Evolutionary conservation across 1,140 invertebrate genomes (phyloP).

Genomic region (Phortica variegata): DNA sequence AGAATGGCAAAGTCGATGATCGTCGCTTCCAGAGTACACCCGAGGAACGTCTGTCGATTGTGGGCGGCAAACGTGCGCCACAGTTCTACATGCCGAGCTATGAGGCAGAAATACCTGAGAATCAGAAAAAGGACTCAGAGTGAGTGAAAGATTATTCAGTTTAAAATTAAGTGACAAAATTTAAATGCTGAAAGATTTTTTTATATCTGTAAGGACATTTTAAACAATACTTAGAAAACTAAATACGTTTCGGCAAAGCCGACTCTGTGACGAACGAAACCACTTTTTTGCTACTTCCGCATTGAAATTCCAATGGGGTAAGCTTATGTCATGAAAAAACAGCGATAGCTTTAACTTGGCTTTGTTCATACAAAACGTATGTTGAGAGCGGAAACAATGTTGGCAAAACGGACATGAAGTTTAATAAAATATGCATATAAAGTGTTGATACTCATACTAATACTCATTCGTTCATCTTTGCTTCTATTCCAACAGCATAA

Average conservation of each 20-base stretch:
- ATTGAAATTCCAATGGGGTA: constrained; percentile 48
- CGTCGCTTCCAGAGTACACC: constrained; percentile 85
- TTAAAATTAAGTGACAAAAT: neutral
- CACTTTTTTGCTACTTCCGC: constrained; percentile 22
- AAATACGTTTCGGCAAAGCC: too few species aligned
- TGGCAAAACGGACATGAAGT: too few species aligned
- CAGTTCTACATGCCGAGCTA: constrained; percentile 93
- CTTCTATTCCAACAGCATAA: constrained; percentile 63
- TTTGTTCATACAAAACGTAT: neutral
- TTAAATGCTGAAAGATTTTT: neutral
- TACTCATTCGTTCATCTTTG: neutral
- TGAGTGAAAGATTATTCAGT: constrained; percentile 62
- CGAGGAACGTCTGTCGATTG: constrained; percentile 87
- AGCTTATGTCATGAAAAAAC: constrained; percentile 51
- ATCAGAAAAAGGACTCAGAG: constrained; percentile 95
- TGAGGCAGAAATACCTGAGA: constrained; percentile 92
- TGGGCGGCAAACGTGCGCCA: constrained; percentile 88
- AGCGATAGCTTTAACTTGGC: constrained; percentile 26
- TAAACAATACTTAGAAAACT: neutral
- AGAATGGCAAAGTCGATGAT: constrained; percentile 85
- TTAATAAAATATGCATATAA: neutral
- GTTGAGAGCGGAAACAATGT: too few species aligned
- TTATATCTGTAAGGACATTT: too few species aligned
- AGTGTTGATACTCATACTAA: neutral
- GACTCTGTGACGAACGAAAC: too few species aligned